Evolutionary conservation across 2,797 vertebrate genomes (phyloP), one percentile per base, ranked within the genome.

Genomic region (Coccyzus lansbergi): DNA sequence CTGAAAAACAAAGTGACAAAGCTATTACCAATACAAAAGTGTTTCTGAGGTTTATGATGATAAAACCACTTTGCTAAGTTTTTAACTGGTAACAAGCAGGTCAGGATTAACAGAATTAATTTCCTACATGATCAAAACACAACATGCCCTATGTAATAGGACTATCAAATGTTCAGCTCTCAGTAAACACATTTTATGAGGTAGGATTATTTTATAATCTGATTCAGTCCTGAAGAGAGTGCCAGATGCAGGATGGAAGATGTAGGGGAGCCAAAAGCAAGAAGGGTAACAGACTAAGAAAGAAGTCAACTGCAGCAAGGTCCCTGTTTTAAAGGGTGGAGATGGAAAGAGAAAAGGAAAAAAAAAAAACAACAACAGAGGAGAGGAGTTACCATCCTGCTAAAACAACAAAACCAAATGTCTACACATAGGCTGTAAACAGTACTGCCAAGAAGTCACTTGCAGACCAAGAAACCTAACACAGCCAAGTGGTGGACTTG

Each of bases 81-180:
- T 94, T 92, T 75, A 85, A 53, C 53, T 58, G 65, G 29, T 89
- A 95, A 83, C n/a, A 91, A 87, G 72, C 71, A 51, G 74, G 34
- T 15, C 60, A 33, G 89, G 89, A 92, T 96, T 91, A 95, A 64
- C 40, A 78, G 69, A 83, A 78, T 95, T 93, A 75, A 91, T 94
- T 95, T 95, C 71, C 62, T 89, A 60, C 58, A 88, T 92, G 82
- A 93, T 92, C 76, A 92, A 89, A 96, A 93, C 53, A 33, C n/a
- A 70, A 4, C 0, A 0, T 94, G 49, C 92, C 79, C 60, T 91
- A 95, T 90, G 31, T 71, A 83, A 71, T 44, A 83, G 51, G 42
- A 75, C 82, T 91, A 56, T 77, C 68, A 85, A 62, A 88, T 84
- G 36, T 80, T 88, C 60, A 85, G 19, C 44, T 92, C 1, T 8